phyloP scores from a whole-genome alignment of 2,888 invertebrate genomes.

The Conomelus anceps region DNA sequence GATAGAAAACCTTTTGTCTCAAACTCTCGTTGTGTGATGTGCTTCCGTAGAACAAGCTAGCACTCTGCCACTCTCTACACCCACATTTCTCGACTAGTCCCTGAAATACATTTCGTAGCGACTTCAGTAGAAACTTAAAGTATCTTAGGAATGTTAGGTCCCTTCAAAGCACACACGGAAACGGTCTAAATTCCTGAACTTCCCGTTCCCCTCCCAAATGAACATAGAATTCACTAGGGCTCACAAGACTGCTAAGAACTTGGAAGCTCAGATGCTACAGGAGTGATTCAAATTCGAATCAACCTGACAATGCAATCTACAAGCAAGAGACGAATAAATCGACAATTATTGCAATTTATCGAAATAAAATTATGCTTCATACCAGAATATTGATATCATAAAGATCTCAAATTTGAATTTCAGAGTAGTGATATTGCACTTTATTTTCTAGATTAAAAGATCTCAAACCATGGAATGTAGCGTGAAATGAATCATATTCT shows the following conservation, averaged over 20 bases:
- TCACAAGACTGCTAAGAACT: too few relatives aligned
- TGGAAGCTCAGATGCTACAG: background rate
- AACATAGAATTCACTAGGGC: too few relatives aligned
- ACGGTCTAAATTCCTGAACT: background rate
- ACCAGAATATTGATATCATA: too few relatives aligned
- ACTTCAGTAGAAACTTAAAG: background rate
- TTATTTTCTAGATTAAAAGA: too few relatives aligned
- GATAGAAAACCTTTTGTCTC: background rate
- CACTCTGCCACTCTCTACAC: background rate
- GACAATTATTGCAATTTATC: too few relatives aligned
- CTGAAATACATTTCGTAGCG: background rate
- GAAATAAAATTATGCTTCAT: too few relatives aligned
- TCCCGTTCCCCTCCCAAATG: background rate
- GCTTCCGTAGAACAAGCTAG: background rate
- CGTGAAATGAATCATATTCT: too few relatives aligned
- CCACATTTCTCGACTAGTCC: background rate
- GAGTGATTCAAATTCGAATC: too few relatives aligned
- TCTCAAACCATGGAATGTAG: too few relatives aligned
- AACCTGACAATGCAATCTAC: background rate
- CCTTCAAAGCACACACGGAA: background rate
- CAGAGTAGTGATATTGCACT: too few relatives aligned
- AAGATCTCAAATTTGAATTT: too few relatives aligned
- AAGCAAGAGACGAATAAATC: background rate
- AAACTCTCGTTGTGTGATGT: background rate
- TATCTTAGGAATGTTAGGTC: background rate